Evolutionary conservation across 1,140 invertebrate genomes (phyloP).

Genomic region (Brachystomella parvula): DNA sequence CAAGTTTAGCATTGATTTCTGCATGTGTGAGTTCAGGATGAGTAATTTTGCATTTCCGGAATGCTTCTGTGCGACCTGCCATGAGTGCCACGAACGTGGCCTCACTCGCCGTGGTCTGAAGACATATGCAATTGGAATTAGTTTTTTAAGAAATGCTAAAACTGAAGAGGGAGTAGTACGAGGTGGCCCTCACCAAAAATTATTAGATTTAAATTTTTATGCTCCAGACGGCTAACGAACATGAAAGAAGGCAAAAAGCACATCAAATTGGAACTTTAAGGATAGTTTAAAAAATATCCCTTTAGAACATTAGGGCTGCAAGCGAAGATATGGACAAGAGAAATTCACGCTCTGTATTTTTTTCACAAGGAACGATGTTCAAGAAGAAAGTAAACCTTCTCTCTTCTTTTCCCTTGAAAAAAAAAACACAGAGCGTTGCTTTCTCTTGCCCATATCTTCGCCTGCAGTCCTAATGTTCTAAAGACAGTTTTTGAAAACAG

Average conservation of each 20-base stretch:
- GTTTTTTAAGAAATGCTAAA: too few relatives aligned
- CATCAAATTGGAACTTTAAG: too few relatives aligned
- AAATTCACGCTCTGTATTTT: neutral
- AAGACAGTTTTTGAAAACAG: too few relatives aligned
- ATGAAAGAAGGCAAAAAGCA: too few relatives aligned
- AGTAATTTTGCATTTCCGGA: constrained; percentile 55
- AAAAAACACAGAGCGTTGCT: neutral
- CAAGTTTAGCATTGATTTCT: constrained; percentile 81
- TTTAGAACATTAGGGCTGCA: too few relatives aligned
- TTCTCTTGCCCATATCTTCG: neutral
- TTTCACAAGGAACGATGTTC: neutral
- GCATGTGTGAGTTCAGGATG: constrained; percentile 69
- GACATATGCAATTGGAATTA: too few relatives aligned
- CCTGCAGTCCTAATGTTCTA: too few relatives aligned
- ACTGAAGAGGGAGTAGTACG: too few relatives aligned
- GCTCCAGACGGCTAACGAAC: too few relatives aligned
- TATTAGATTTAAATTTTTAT: too few relatives aligned
- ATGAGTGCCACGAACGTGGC: constrained; percentile 80
- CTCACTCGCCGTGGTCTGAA: constrained; percentile 77
- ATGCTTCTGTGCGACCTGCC: constrained; percentile 77
- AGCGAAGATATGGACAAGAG: neutral
- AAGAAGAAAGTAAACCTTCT: constrained; percentile 14
- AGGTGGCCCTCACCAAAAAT: too few relatives aligned
- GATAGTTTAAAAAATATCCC: too few relatives aligned
- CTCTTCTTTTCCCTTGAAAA: neutral